Percentiles rank a stretch among this genome's conserved stretches.
These are phyloP conservation scores for Nematostella vectensis DNA, from an alignment of 92 coral and sea anemone species.

Conservation along the genomic window DNA sequence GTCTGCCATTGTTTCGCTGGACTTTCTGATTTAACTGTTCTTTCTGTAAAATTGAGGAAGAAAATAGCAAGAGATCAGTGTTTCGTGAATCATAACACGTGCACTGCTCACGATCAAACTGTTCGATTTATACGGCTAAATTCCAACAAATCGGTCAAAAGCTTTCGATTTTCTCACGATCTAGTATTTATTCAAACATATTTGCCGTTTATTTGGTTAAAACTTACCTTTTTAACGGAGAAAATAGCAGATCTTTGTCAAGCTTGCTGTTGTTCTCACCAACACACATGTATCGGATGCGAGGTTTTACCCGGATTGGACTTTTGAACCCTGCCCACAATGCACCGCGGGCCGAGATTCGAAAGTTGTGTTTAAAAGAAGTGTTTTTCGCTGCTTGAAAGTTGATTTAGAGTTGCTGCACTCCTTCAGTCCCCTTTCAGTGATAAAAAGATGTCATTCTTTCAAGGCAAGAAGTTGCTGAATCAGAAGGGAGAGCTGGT, in stretches of 20 bases:
- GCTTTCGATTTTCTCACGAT: background rate
- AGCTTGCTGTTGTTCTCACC: background rate
- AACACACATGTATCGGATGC: background rate
- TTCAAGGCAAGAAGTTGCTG: background rate
- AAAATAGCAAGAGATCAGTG: background rate
- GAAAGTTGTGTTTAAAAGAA: background rate
- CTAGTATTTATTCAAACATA: background rate
- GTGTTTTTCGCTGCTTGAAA: no score
- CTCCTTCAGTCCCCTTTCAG: no score
- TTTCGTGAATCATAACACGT: background rate
- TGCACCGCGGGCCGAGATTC: slow-evolving; percentile 1
- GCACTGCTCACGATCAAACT: no score
- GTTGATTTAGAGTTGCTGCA: no score
- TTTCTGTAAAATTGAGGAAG: background rate
- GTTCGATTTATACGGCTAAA: background rate
- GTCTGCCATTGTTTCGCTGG: no score
- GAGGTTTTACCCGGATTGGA: background rate
- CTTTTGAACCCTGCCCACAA: slow-evolving; percentile 1
- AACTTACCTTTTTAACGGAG: background rate
- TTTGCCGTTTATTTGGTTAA: background rate
- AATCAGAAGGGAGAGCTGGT: background rate
- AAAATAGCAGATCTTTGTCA: background rate
- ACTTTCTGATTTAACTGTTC: background rate
- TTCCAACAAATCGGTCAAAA: background rate
- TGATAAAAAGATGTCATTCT: no score